Percentiles rank a stretch among this genome's conserved stretches.
These are phyloP conservation scores for Trilocha varians DNA, from an alignment of 2,888 invertebrate genomes.

Conservation along the genomic window DNA sequence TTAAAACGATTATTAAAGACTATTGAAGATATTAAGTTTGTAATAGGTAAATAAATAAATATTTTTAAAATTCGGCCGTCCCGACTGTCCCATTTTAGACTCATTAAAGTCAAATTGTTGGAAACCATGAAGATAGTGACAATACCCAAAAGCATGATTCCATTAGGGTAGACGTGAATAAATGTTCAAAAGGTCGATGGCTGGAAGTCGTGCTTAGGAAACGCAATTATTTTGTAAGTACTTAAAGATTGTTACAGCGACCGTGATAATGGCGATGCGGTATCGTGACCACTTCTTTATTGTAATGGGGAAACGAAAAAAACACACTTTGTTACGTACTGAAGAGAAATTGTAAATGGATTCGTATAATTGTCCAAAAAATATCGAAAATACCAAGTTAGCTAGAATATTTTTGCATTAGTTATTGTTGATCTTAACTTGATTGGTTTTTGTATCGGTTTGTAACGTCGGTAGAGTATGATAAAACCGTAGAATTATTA, in stretches of 20 bases:
- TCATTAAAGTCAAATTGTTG: background rate
- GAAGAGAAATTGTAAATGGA: background rate
- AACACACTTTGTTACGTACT: background rate
- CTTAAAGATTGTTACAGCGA: conserved; percentile 57
- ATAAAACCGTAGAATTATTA: no score
- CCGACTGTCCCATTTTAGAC: no score
- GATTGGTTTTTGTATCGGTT: no score
- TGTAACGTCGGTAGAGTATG: no score
- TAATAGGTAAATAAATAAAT: no score
- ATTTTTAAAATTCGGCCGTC: no score
- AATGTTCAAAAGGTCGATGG: conserved; percentile 51
- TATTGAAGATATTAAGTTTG: no score
- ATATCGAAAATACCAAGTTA: no score
- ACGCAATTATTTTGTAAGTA: conserved; percentile 62
- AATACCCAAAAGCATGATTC: background rate
- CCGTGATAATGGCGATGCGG: conserved; percentile 54
- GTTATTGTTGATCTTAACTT: no score
- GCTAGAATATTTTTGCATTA: no score
- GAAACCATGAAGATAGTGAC: background rate
- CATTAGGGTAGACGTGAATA: conserved; percentile 8
- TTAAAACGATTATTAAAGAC: no score
- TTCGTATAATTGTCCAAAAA: no score
- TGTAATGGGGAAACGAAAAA: conserved; percentile 19
- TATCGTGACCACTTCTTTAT: conserved; percentile 42
- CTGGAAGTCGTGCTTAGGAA: conserved; percentile 61